A percentile compares a stretch with the other conserved stretches of the same genome.
Conservation (phyloP, 1,140 invertebrate genomes). For the Trichogramma pretiosum region DNA sequence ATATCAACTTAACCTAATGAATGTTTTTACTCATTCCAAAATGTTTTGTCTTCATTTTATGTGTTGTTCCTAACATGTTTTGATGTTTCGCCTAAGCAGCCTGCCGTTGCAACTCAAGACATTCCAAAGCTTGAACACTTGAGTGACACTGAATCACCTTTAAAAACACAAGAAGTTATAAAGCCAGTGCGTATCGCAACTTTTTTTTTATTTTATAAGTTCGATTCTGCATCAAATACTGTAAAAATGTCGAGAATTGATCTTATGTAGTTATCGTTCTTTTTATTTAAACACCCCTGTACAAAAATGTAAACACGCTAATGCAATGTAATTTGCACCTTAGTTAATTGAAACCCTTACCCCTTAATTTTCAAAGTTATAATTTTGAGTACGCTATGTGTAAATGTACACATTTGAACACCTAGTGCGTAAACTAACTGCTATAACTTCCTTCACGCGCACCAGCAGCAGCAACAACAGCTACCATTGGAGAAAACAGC, state of each 20-base stretch:
- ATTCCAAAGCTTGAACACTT: constrained; percentile 1
- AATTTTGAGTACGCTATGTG: too few relatives aligned
- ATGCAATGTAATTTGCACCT: neutral
- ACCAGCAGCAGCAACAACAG: constrained; percentile 19
- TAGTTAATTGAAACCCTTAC: too few relatives aligned
- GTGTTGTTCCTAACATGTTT: neutral
- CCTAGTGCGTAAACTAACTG: neutral
- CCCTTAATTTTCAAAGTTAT: too few relatives aligned
- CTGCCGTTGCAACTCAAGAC: neutral
- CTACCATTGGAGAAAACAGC: constrained; percentile 43
- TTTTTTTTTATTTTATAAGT: too few relatives aligned
- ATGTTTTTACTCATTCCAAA: neutral
- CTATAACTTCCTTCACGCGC: constrained; percentile 7
- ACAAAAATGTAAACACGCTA: neutral
- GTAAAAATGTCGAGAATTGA: too few relatives aligned
- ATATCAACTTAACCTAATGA: too few relatives aligned
- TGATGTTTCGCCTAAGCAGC: too few relatives aligned
- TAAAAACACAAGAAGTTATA: constrained; percentile 9
- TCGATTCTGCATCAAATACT: too few relatives aligned
- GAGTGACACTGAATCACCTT: constrained; percentile 1
- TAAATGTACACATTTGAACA: too few relatives aligned
- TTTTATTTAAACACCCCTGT: too few relatives aligned
- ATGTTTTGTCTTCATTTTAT: constrained; percentile 9
- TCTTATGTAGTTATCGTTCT: too few relatives aligned
- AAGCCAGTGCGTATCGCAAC: constrained; percentile 29